These are phyloP conservation scores for Zosterops hypoxanthus DNA, from an alignment of 2,113 vertebrate genomes.

Conservation along the genomic window DNA sequence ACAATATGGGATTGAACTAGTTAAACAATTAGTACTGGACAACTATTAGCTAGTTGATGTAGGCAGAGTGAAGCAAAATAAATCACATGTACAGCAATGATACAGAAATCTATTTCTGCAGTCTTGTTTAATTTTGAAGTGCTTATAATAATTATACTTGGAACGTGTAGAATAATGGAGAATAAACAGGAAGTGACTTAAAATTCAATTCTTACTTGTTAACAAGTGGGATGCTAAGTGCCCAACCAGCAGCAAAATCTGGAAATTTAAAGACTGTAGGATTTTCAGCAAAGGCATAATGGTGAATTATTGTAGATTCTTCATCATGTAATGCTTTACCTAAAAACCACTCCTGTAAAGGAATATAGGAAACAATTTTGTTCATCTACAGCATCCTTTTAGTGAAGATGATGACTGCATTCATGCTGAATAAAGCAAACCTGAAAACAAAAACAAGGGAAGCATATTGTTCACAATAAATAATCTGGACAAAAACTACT, in stretches of 20 bases:
- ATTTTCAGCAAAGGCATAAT: constrained; percentile 97
- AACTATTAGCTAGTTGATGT: background rate
- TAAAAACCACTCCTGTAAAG: constrained; percentile 92
- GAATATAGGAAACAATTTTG: constrained; percentile 53
- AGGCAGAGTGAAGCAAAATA: background rate
- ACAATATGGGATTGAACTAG: background rate
- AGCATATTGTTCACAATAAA: background rate
- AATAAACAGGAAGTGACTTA: background rate
- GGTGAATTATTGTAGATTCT: constrained; percentile 97
- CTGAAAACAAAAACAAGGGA: constrained; percentile 22
- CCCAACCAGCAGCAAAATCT: constrained; percentile 95
- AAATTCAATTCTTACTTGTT: constrained; percentile 82
- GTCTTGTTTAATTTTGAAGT: background rate
- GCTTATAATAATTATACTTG: background rate
- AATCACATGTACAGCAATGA: background rate
- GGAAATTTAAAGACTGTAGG: constrained; percentile 91
- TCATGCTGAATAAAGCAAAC: constrained; percentile 31
- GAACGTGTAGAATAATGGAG: background rate
- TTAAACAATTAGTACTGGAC: background rate
- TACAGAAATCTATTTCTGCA: background rate
- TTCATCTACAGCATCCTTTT: constrained; percentile 26
- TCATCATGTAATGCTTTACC: constrained; percentile 92
- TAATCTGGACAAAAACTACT: background rate
- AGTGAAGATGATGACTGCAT: background rate
- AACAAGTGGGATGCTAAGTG: constrained; percentile 87